Percentiles rank a stretch among this genome's conserved stretches.
These are phyloP conservation scores for Calcarius lapponicus DNA, from an alignment of 2,797 vertebrate species.

Conservation along the genomic window DNA sequence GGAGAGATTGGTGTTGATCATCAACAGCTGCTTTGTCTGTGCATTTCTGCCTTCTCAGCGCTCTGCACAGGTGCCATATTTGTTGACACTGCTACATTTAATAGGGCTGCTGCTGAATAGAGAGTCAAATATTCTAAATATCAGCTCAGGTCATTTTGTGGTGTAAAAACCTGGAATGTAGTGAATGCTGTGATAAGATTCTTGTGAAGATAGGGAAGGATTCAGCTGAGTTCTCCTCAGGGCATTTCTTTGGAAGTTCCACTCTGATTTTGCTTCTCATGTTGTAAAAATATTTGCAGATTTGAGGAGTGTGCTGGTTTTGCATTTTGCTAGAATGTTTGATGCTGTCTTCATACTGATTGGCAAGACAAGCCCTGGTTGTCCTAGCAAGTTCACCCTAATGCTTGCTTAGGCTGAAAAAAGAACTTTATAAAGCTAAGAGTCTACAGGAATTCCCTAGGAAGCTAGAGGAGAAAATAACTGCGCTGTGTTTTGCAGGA, in stretches of 20 bases:
- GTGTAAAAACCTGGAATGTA: background rate
- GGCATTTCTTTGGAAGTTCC: background rate
- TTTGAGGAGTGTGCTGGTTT: background rate
- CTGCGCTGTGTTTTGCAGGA: background rate
- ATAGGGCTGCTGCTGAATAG: background rate
- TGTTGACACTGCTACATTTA: background rate
- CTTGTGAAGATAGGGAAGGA: background rate
- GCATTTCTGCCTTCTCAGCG: background rate
- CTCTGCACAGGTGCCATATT: background rate
- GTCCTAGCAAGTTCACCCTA: background rate
- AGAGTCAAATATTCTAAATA: background rate
- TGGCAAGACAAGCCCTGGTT: background rate
- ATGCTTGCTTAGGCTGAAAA: background rate
- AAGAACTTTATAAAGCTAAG: background rate
- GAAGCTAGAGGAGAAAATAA: background rate
- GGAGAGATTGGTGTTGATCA: background rate
- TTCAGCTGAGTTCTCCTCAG: background rate
- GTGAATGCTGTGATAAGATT: background rate
- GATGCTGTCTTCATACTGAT: background rate
- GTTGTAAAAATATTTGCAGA: background rate
- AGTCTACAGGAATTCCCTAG: background rate
- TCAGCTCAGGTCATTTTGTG: background rate
- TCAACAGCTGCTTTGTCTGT: background rate
- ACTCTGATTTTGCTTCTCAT: background rate
- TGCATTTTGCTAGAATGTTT: background rate